Evolutionary conservation across 2,113 vertebrate genomes (phyloP), one percentile per base, ranked within the genome.

Genomic region (Apteryx mantelli): DNA sequence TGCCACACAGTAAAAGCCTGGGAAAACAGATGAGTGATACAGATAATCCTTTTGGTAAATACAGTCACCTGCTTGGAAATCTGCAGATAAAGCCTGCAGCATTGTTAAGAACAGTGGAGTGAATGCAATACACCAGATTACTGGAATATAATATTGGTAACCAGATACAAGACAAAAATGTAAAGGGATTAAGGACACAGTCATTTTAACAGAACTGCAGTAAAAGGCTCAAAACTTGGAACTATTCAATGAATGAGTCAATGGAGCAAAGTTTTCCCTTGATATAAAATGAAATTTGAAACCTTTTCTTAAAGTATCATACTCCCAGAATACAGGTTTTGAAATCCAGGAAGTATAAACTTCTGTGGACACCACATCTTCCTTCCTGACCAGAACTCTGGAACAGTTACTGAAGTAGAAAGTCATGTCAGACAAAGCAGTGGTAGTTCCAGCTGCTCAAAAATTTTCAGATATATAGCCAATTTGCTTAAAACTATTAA

Each of bases 41-140:
- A 85, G 92, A 75, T 73, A 89, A 97, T 95, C 69, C 69, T 88
- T 91, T 93, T 82, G 76, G 91, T 96, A 97, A 95, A 83, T 86
- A 95, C 75, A 95, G 73, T 76, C 93, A 96, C 70, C 93, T 96
- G 95, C 80, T 93, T 96, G 85, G 69, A 90, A 86, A 34, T 46
- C 73, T 93, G 77, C 70, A 92, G 53, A 58, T 88, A 82, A 95
- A 93, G 82, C 44, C 22, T 63, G 63, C n/a, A 78, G 68, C 61
- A 71, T n/a, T 89, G 66, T 82, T 92, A 87, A 64, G 81, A 93
- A 63, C 32, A 86, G 74, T 20, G 12, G 65, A 90, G 40, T 89
- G 66, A 89, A 86, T 48, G 87, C 66, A 93, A 69, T 75, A 77
- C 34, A 91, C 48, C 52, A 79, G 88, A 93, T 86, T 53, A 92